These are phyloP conservation scores for Polydrusus tereticollis DNA, from an alignment of 2,888 invertebrate species.

Conservation along the genomic window DNA sequence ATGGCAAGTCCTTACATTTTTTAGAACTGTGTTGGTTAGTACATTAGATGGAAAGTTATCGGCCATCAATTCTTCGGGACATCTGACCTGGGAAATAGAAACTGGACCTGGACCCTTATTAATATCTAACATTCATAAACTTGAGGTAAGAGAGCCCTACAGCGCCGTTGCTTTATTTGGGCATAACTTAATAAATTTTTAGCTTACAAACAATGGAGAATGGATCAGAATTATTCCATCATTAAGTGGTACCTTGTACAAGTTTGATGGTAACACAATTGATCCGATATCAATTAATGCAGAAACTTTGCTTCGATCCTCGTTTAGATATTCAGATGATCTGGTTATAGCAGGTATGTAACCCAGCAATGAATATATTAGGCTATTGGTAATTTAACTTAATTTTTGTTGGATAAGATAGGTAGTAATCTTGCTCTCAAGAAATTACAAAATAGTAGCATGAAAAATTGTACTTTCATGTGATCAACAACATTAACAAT, in stretches of 20 bases:
- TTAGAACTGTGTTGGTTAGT: slow-evolving; percentile 80
- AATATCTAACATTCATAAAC: slow-evolving; percentile 89
- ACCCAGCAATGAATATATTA: no score
- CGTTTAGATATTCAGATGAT: slow-evolving; percentile 88
- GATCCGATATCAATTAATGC: slow-evolving; percentile 90
- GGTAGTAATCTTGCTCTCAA: no score
- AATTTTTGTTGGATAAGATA: no score
- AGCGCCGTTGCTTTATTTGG: background rate
- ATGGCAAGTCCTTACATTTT: slow-evolving; percentile 14
- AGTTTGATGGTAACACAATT: slow-evolving; percentile 89
- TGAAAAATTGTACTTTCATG: no score
- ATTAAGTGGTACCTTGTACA: slow-evolving; percentile 90
- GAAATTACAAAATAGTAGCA: no score
- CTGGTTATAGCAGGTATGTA: slow-evolving; percentile 81
- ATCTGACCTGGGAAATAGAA: slow-evolving; percentile 82
- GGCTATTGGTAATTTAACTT: no score
- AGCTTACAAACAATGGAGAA: slow-evolving; percentile 87
- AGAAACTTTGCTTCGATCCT: slow-evolving; percentile 87
- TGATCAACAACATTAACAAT: no score
- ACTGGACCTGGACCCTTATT: slow-evolving; percentile 83
- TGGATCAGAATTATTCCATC: slow-evolving; percentile 94
- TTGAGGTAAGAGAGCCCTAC: slow-evolving; percentile 74
- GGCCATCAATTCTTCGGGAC: slow-evolving; percentile 81
- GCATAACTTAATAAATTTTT: slow-evolving; percentile 53
- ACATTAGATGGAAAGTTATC: slow-evolving; percentile 92